Evolutionary conservation across 2,888 invertebrate species (phyloP), one percentile per base, ranked within the genome.

Genomic region (Onchidella celtica): DNA sequence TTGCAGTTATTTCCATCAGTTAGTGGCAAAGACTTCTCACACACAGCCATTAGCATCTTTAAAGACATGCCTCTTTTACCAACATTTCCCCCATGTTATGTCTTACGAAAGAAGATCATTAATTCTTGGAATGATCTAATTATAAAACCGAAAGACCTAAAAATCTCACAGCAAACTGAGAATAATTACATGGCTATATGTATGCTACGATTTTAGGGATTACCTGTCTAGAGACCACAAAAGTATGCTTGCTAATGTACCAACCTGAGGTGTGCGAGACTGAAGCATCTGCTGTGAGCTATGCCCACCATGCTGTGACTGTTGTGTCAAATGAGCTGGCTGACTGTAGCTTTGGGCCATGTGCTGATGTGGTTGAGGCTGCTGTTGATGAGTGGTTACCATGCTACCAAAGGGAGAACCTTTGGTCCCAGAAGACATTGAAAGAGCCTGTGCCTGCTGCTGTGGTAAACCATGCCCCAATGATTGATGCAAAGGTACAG

Each of bases 371-470:
- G 80, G 83, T 81, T 86, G 87, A 36, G 78, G 84, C 69, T 84
- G 86, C 76, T 84, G 83, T 55, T 82, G 81, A 47, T 74, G 66
- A 27, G 69, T 59, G 34, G 79, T 73, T 70, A 83, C 36, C 69
- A 82, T 68, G 87, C 86, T 86, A 72, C 79, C 82, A 69, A 87
- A 88, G 68, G 86, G 86, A 21, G 86, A 85, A 17, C 81, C 77
- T 72, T 85, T 85, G 69, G 27, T 68, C 47, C 34, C 68, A 57
- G 55, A 63, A 34, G 66, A 27, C 24, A 68, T 63, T 55, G 72
- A 36, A 21, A 63, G 61, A 2, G 57, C 80, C 81, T 38, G 85
- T 36, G 77, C 61, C 34, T 70, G 84, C 65, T 81, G 86, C 79
- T 79, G 82, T 0, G 59, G 73, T 27, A 73, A 3, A 36, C 85